Evolutionary conservation across 2,113 vertebrate species (phyloP).

Genomic region (Pteropus alecto): DNA sequence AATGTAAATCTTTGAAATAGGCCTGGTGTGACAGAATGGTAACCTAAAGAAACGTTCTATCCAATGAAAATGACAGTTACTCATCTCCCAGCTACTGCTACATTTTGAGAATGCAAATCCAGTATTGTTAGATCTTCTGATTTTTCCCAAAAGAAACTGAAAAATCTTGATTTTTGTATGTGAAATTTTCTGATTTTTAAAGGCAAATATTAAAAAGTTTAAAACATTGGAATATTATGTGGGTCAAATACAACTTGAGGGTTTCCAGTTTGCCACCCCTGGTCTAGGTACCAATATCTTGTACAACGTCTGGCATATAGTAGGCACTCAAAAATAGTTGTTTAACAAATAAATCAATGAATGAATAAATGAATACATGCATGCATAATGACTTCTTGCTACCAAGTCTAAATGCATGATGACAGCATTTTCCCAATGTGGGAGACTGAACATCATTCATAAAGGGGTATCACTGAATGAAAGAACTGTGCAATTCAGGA

Average conservation of each 20-base stretch:
- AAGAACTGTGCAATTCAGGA: not conserved
- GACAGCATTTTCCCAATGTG: not conserved
- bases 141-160: not conserved
- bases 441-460: not conserved
- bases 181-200: not conserved
- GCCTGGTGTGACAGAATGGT: not conserved
- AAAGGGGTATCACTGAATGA: not conserved
- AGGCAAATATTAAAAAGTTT: not conserved
- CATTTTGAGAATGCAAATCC: not conserved
- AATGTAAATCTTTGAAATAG: not conserved
- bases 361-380: not conserved
- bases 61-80: fast-evolving
- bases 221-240: not conserved
- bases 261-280: not conserved
- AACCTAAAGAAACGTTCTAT: not conserved
- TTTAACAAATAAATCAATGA: not conserved
- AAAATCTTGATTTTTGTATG: not conserved
- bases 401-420: not conserved
- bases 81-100: not conserved
- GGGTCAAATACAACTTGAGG: not conserved
- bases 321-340: not conserved
- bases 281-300: not conserved
- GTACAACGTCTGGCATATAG: not conserved
- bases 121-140: not conserved
- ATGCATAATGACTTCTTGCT: not conserved